These are phyloP conservation scores for Cyanoderma ruficeps DNA, from an alignment of 2,113 vertebrate genomes.

Conservation along the genomic window DNA sequence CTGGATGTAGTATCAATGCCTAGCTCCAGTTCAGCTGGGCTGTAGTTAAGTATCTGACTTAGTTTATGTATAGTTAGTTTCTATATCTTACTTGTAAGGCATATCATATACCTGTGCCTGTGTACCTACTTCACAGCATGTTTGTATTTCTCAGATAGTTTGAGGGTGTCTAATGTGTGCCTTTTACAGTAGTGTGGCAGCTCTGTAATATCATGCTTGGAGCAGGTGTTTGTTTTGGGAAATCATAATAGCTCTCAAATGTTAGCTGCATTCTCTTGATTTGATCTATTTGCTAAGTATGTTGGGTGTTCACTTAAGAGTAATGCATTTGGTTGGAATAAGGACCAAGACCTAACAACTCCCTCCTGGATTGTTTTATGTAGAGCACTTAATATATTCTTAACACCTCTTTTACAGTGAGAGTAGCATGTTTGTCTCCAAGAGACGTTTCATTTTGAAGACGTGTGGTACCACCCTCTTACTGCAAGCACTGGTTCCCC, in stretches of 20 bases:
- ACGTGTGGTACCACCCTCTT: conserved; percentile 99
- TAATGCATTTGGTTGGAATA: background rate
- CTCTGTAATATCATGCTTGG: background rate
- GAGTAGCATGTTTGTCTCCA: conserved; percentile 99
- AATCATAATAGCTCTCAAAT: background rate
- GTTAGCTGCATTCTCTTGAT: background rate
- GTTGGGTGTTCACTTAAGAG: background rate
- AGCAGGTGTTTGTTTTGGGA: background rate
- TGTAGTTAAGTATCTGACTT: background rate
- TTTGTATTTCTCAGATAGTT: background rate
- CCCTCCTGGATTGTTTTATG: background rate
- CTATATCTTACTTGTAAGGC: background rate
- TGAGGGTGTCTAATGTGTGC: background rate
- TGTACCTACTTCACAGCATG: background rate
- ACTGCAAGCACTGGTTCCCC: conserved; percentile 99
- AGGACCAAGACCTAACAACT: background rate
- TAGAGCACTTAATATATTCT: background rate
- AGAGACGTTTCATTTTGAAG: conserved; percentile 99
- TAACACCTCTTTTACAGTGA: conserved; percentile 81
- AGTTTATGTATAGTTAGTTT: background rate
- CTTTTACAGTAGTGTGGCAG: background rate
- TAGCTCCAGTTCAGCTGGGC: background rate
- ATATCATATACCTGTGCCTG: background rate
- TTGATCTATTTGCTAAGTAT: background rate
- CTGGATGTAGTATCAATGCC: background rate